Conservation (phyloP, 1,140 invertebrate genomes). For the Ips nitidus region DNA sequence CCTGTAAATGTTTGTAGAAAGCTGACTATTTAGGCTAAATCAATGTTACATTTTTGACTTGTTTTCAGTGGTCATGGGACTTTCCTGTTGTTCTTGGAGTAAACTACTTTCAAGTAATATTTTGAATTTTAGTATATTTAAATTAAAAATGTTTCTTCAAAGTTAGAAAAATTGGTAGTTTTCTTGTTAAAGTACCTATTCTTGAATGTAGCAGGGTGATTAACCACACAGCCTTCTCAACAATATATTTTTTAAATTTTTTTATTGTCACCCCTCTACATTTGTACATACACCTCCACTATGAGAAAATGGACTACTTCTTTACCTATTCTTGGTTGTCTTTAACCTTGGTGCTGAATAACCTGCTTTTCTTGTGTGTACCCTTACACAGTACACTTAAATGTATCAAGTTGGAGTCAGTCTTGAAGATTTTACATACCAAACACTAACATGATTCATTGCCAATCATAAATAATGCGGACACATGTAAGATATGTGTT, state of each 20-base stretch:
- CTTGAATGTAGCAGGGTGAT: neutral
- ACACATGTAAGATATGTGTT: too few species aligned
- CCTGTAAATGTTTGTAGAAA: too few species aligned
- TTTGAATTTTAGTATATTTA: neutral
- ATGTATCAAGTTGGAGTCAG: too few species aligned
- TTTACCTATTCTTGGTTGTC: too few species aligned
- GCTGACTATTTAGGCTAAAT: neutral
- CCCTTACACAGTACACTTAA: too few species aligned
- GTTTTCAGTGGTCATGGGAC: neutral
- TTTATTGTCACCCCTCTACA: neutral
- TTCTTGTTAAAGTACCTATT: neutral
- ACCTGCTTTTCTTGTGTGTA: too few species aligned
- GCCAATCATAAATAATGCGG: too few species aligned
- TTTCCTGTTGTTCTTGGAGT: neutral
- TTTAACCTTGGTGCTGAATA: too few species aligned
- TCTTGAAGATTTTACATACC: too few species aligned
- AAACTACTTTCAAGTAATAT: neutral
- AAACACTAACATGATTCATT: too few species aligned
- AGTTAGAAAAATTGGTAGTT: neutral
- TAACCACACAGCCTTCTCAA: neutral
- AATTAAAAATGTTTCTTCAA: neutral
- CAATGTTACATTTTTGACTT: constrained; percentile 1
- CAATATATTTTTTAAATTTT: neutral
- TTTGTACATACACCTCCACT: too few species aligned
- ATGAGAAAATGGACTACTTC: too few species aligned